Conservation (phyloP, 2,888 invertebrate species). For the Watsonalla cultraria region DNA sequence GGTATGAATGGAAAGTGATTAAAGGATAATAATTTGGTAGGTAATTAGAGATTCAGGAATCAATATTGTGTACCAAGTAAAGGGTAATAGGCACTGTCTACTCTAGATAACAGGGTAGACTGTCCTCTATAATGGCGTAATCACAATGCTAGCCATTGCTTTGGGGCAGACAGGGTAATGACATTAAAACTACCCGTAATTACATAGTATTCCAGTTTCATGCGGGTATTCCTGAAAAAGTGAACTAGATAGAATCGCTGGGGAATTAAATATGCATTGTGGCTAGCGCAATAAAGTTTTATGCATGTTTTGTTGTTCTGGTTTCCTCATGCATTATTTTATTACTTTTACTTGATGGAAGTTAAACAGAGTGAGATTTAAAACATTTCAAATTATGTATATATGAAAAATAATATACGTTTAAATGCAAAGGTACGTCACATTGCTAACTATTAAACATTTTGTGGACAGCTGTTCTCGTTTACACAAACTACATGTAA, state of each 20-base stretch:
- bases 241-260: background rate
- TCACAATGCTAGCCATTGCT: conserved; percentile 31
- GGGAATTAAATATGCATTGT: too few species aligned
- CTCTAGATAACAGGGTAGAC: conserved; percentile 41
- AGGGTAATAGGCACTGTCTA: conserved; percentile 27
- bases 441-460: too few species aligned
- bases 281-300: too few species aligned
- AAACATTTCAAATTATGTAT: too few species aligned
- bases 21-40: conserved; percentile 16
- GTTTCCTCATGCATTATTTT: too few species aligned
- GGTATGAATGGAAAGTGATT: conserved; percentile 32
- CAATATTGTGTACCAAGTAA: conserved; percentile 22
- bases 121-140: conserved; percentile 43
- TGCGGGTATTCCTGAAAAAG: conserved; percentile 28
- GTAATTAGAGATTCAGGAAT: conserved; percentile 13
- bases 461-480: too few species aligned
- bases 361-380: too few species aligned
- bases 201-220: conserved; percentile 30
- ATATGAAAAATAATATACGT: too few species aligned
- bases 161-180: conserved; percentile 41
- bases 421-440: too few species aligned
- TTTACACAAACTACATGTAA: too few species aligned
- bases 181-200: conserved; percentile 37
- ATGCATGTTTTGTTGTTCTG: too few species aligned
- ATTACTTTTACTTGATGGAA: too few species aligned